Evolutionary conservation across 1,140 invertebrate species (phyloP).

Genomic region (Nylanderia fulva): DNA sequence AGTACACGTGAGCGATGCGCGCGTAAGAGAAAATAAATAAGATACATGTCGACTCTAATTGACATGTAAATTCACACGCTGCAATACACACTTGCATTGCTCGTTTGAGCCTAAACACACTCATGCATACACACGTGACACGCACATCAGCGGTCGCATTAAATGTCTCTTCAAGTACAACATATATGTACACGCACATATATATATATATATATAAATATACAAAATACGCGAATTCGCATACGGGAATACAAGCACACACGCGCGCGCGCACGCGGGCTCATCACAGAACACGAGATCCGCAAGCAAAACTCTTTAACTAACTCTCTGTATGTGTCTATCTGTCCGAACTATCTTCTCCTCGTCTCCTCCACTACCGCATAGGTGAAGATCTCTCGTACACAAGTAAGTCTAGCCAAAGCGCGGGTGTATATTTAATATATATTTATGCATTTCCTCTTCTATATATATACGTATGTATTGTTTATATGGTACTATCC

Average conservation of each 20-base stretch:
- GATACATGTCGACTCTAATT: conserved; percentile 35
- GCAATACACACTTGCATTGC: conserved; percentile 32
- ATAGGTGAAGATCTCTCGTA: conserved; percentile 86
- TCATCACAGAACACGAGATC: conserved; percentile 49
- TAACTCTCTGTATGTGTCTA: conserved; percentile 84
- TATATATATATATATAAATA: too few relatives aligned
- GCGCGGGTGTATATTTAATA: conserved; percentile 67
- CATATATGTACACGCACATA: conserved; percentile 26
- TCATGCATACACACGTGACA: conserved; percentile 38
- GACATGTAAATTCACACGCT: conserved; percentile 7
- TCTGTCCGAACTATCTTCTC: conserved; percentile 82
- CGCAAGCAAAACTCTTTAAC: conserved; percentile 73
- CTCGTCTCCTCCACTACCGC: conserved; percentile 82
- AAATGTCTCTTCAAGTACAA: conserved; percentile 43
- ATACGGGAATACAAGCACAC: conserved; percentile 16
- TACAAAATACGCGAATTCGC: conserved; percentile 2
- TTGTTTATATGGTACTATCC: conserved; percentile 40
- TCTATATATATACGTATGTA: conserved; percentile 45
- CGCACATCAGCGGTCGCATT: conserved; percentile 16
- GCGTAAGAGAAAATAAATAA: conserved; percentile 10
- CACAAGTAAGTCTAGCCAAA: conserved; percentile 82
- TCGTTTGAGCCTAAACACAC: conserved; percentile 39
- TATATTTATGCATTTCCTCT: conserved; percentile 60
- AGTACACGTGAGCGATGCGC: conserved; percentile 59
- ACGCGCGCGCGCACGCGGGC: conserved; percentile 50